Evolutionary conservation across 2,888 invertebrate species (phyloP).

Genomic region (Chirona hameri): DNA sequence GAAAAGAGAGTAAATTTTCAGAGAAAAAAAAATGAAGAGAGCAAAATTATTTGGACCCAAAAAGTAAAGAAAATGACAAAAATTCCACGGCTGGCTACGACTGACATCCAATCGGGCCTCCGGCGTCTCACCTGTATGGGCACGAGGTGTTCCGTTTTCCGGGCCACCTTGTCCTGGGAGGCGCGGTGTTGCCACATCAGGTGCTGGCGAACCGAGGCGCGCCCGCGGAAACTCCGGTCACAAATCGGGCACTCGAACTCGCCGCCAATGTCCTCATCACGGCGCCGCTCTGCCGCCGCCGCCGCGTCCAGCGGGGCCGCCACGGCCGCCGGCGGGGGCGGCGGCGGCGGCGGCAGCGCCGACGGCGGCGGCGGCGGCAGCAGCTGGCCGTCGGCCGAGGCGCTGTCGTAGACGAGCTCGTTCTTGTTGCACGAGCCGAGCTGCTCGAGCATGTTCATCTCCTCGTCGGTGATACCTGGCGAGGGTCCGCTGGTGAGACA

Average conservation of each 20-base stretch:
- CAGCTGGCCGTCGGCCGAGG: background rate
- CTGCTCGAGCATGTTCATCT: slow-evolving; percentile 45
- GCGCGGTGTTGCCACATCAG: slow-evolving; percentile 39
- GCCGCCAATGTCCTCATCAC: slow-evolving; percentile 41
- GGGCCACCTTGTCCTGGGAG: slow-evolving; percentile 34
- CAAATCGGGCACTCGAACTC: slow-evolving; percentile 44
- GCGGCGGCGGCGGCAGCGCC: background rate
- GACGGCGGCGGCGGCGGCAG: background rate
- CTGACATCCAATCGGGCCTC: too few species aligned
- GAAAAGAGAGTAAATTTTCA: too few species aligned
- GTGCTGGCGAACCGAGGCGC: slow-evolving; percentile 42
- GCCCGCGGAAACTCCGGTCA: slow-evolving; percentile 43
- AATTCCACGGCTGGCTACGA: too few species aligned
- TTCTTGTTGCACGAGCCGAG: slow-evolving; percentile 39
- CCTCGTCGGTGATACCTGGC: slow-evolving; percentile 44
- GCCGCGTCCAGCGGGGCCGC: background rate
- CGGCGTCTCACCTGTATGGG: slow-evolving; percentile 9
- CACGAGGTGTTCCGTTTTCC: slow-evolving; percentile 31
- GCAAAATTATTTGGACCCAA: too few species aligned
- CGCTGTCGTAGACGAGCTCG: slow-evolving; percentile 37
- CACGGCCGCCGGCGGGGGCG: background rate
- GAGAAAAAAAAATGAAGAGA: too few species aligned
- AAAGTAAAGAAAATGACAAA: too few species aligned
- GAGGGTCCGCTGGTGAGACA: background rate
- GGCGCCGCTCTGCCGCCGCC: slow-evolving; percentile 31